Conservation (phyloP, 2,113 vertebrate genomes). For the Crotalus tigris region DNA sequence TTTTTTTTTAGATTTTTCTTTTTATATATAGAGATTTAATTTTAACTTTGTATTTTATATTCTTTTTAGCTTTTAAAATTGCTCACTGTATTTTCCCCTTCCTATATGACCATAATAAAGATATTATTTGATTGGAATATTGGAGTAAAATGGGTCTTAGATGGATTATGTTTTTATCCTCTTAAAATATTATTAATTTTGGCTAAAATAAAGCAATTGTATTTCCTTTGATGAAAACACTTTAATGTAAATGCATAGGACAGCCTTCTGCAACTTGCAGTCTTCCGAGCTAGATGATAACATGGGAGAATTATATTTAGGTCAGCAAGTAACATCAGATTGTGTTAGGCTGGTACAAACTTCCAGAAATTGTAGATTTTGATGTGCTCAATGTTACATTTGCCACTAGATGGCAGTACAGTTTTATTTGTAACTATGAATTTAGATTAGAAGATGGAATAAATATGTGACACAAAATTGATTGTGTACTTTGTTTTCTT, state of each 20-base stretch:
- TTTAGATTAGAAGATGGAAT: neutral
- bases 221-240: neutral
- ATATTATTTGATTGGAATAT: neutral
- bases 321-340: neutral
- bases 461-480: constrained; percentile 1
- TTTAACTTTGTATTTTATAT: neutral
- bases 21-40: neutral
- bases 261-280: neutral
- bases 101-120: neutral
- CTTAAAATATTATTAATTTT: neutral
- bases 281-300: neutral
- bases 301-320: neutral
- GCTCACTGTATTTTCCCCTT: neutral
- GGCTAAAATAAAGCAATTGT: neutral
- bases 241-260: neutral
- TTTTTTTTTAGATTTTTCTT: too few relatives aligned
- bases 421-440: neutral
- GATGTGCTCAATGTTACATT: neutral
- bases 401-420: neutral
- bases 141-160: neutral
- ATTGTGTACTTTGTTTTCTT: neutral
- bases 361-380: neutral
- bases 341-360: too few relatives aligned
- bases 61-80: neutral
- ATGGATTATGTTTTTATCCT: neutral